phyloP scores from a whole-genome alignment of 2,113 vertebrate genomes.

The Phoxinus phoxinus region DNA sequence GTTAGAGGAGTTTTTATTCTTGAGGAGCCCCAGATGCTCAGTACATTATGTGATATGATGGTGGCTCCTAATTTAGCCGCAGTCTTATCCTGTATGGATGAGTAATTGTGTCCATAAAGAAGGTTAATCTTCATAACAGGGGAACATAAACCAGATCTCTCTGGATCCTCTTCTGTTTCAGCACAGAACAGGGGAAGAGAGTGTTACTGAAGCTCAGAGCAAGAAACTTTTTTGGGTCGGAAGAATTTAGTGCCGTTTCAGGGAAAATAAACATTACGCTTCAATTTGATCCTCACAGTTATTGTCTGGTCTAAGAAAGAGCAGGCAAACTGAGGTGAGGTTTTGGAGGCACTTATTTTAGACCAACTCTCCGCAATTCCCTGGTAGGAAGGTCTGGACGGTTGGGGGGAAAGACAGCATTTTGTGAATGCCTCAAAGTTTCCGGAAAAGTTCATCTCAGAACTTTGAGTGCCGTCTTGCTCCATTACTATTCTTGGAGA shows the following conservation, averaged over 20 bases:
- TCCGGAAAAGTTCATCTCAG: constrained; percentile 32
- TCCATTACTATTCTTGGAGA: constrained; percentile 33
- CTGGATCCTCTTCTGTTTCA: constrained; percentile 31
- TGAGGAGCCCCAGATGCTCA: constrained; percentile 47
- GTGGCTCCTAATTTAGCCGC: constrained; percentile 48
- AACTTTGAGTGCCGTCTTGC: neutral
- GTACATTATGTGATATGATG: constrained; percentile 44
- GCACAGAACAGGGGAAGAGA: constrained; percentile 1
- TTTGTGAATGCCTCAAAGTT: neutral
- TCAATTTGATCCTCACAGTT: constrained; percentile 15
- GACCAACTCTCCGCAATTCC: neutral
- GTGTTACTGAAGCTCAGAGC: constrained; percentile 3
- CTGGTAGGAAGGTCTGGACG: neutral
- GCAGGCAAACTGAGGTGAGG: constrained; percentile 13
- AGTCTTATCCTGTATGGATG: constrained; percentile 47
- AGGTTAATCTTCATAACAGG: constrained; percentile 51
- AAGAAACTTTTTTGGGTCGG: neutral
- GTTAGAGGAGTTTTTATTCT: constrained; percentile 14
- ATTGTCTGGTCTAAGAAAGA: constrained; percentile 27
- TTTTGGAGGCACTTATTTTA: constrained; percentile 25
- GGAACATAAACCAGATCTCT: constrained; percentile 28
- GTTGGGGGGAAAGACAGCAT: neutral
- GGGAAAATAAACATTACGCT: constrained; percentile 29
- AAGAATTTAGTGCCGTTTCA: constrained; percentile 30
- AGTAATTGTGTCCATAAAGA: constrained; percentile 53